A percentile compares a stretch with the other conserved stretches of the same genome.
These are phyloP conservation scores for Scolopax rusticola DNA, from an alignment of 2,797 vertebrate species.

Conservation along the genomic window DNA sequence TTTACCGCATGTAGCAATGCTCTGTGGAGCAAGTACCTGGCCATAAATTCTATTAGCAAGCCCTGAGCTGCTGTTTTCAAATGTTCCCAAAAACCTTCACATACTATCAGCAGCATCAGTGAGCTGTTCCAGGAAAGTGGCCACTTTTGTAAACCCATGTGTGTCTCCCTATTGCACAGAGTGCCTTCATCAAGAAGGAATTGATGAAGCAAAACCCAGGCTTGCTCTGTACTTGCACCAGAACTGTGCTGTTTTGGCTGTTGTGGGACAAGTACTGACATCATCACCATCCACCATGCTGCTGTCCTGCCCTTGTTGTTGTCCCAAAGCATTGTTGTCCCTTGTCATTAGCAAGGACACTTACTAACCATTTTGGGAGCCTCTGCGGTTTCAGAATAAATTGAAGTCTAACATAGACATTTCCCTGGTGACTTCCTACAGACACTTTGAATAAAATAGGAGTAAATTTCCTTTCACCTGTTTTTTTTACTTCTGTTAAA, in stretches of 20 bases:
- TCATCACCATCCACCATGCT: accelerated
- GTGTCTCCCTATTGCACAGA: neutral
- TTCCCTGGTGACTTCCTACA: neutral
- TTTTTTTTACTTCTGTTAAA: neutral
- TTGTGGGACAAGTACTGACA: neutral
- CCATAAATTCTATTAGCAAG: neutral
- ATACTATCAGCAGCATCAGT: neutral
- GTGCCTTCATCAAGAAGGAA: neutral
- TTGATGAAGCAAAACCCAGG: neutral
- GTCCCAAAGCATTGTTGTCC: neutral
- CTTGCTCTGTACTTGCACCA: accelerated
- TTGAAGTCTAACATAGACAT: neutral
- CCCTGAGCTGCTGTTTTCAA: neutral
- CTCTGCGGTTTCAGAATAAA: neutral
- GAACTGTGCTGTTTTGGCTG: neutral
- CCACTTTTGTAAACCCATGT: neutral
- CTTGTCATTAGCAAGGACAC: neutral
- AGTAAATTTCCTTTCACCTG: neutral
- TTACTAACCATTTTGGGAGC: neutral
- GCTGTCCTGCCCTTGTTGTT: neutral
- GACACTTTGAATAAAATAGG: neutral
- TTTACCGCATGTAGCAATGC: neutral
- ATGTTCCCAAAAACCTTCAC: accelerated
- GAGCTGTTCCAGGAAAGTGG: neutral
- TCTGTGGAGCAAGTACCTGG: neutral